Evolutionary conservation across 2,113 vertebrate species (phyloP), one percentile per base, ranked within the genome.

Genomic region (Psammodynastes pulverulentus): DNA sequence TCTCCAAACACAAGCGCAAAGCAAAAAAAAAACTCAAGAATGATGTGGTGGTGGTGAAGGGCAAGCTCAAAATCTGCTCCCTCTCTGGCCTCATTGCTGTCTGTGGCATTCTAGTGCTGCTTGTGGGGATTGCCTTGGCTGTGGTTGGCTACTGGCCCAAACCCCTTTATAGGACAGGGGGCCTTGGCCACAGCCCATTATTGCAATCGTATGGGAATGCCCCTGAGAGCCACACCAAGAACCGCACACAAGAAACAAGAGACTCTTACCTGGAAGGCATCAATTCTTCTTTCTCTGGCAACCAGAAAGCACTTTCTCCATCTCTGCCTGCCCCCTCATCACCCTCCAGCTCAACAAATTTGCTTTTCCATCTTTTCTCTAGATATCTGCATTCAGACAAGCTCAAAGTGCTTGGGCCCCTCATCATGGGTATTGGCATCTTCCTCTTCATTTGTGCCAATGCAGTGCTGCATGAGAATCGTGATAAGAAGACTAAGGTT

Each of bases 361-460:
- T 98, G 91, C 97, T 99, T 94, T 97, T 98, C 45, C 97, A 43
- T 7, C 95, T 99, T 92, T 97, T 99, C 96, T 98, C 98, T 0
- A 97, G 96, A 95, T 99, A 99, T 96, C 96, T 99, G 95, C 98
- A 99, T 95, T 99, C 99, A 0, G 98, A 99, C 96, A 98, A 98
- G 94, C 97, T 99, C 93, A 99, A 99, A 95, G 99, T 99, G 72
- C 97, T 99, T 3, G 99, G 99, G 2, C 99, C 99, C 13, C 98
- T 99, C 88, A 98, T 99, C 95, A 99, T 99, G 99, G 99, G 99
- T 2, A 98, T 99, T 0, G 99, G 99, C 86, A 99, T 99, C 94
- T 99, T 99, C 96, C 98, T 99, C 51, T 99, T 99, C 96, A 99
- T 99, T 94, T 99, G 99, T 21, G 99, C 98, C 51, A 99, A 99